phyloP scores from a whole-genome alignment of 1,140 invertebrate species.

The Ctenoplectra terminalis region DNA sequence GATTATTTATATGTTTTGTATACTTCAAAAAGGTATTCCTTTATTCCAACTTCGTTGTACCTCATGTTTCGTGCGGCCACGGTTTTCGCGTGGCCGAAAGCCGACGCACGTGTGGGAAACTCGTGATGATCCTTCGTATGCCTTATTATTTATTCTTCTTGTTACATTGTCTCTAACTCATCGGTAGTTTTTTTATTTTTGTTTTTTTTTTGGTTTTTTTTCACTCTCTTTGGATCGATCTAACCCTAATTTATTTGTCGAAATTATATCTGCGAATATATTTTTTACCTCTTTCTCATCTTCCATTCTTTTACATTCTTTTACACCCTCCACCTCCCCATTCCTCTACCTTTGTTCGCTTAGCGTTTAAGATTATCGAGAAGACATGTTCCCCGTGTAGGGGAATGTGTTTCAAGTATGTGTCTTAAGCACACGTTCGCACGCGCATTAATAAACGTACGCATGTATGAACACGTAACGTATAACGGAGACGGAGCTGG shows the following conservation, averaged over 20 bases:
- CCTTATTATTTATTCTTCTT: constrained; percentile 57
- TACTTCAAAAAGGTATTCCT: constrained; percentile 10
- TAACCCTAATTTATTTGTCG: constrained; percentile 58
- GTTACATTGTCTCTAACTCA: constrained; percentile 49
- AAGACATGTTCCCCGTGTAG: constrained; percentile 61
- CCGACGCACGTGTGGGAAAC: constrained; percentile 15
- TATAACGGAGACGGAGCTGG: not conserved
- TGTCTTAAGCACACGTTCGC: constrained; percentile 69
- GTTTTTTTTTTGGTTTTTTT: too few species aligned
- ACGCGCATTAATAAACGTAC: constrained; percentile 3
- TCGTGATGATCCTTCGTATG: constrained; percentile 17
- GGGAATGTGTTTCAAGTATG: constrained; percentile 74
- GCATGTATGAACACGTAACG: not conserved
- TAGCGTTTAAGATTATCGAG: constrained; percentile 60
- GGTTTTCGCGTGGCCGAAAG: not conserved
- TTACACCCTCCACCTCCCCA: not conserved
- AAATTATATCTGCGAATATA: constrained; percentile 52
- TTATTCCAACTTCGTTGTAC: constrained; percentile 19
- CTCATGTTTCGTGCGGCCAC: constrained; percentile 10
- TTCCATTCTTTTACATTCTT: not conserved
- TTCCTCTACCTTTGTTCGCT: constrained; percentile 37
- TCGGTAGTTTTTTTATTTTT: too few species aligned
- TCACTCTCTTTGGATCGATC: constrained; percentile 9
- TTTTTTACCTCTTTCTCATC: not conserved
- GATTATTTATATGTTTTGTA: constrained; percentile 52